phyloP scores from a whole-genome alignment of 2,888 invertebrate genomes.

The Eilema sororculum region DNA sequence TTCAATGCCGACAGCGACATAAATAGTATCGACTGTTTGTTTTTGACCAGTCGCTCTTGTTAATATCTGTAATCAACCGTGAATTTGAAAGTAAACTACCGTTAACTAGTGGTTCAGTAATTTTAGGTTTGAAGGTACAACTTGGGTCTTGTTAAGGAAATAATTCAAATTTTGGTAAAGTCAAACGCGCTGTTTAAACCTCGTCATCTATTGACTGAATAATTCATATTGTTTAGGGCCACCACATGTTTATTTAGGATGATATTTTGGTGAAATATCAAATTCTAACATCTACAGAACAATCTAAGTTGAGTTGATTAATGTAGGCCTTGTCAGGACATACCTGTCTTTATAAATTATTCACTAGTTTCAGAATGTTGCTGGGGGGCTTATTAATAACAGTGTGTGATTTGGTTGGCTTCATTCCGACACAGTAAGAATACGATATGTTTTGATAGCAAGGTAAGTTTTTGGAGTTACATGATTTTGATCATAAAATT shows the following conservation, averaged over 20 bases:
- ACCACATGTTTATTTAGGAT: slow-evolving; percentile 77
- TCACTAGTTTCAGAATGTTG: slow-evolving; percentile 33
- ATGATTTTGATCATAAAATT: too few species aligned
- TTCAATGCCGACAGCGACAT: neutral
- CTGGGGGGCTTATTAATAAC: slow-evolving; percentile 21
- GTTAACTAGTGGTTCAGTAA: slow-evolving; percentile 46
- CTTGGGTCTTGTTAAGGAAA: slow-evolving; percentile 42
- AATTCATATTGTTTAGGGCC: slow-evolving; percentile 71
- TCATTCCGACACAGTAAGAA: neutral
- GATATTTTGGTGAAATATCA: slow-evolving; percentile 72
- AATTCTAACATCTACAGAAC: slow-evolving; percentile 53
- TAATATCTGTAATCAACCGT: slow-evolving; percentile 37
- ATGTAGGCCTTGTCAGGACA: slow-evolving; percentile 55
- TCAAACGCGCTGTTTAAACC: slow-evolving; percentile 57
- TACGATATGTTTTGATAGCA: too few species aligned
- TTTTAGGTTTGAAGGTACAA: slow-evolving; percentile 41
- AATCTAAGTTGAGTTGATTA: slow-evolving; percentile 68
- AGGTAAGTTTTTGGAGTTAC: too few species aligned
- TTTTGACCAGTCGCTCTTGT: slow-evolving; percentile 35
- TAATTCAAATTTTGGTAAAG: slow-evolving; percentile 51
- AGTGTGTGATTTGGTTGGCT: neutral
- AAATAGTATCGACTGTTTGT: slow-evolving; percentile 27
- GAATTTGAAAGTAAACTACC: slow-evolving; percentile 36
- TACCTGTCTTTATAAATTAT: slow-evolving; percentile 56
- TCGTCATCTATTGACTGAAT: slow-evolving; percentile 68